A percentile compares a stretch with the other conserved stretches of the same genome.
Evolutionary conservation across 2,113 vertebrate species (phyloP).

Genomic region (Morphnarchus princeps): DNA sequence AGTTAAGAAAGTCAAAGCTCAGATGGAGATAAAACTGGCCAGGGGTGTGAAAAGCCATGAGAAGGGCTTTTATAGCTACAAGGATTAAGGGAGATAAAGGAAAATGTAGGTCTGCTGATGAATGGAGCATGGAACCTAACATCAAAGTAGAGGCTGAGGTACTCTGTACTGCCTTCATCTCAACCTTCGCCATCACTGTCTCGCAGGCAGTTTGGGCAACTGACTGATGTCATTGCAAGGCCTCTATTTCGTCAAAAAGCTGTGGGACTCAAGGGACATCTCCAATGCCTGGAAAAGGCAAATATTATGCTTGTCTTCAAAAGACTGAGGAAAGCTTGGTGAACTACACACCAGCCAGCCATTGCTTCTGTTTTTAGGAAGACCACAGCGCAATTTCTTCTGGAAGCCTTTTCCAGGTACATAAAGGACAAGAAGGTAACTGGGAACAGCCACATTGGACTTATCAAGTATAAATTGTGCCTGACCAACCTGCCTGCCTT

Average conservation of each 20-base stretch:
- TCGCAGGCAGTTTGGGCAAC: neutral
- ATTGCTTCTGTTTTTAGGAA: neutral
- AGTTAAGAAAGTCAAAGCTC: neutral
- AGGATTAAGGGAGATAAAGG: neutral
- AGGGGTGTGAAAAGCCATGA: neutral
- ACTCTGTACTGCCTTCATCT: neutral
- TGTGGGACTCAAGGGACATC: neutral
- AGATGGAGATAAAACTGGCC: neutral
- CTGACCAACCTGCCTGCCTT: neutral
- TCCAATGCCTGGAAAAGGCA: neutral
- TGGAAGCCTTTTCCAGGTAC: neutral
- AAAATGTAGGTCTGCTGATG: neutral
- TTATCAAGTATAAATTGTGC: neutral
- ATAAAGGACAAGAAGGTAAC: too few species aligned
- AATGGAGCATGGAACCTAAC: neutral
- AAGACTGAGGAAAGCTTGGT: neutral
- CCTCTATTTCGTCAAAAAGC: neutral
- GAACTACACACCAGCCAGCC: neutral
- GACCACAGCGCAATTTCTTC: neutral
- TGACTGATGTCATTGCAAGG: neutral
- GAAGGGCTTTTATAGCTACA: neutral
- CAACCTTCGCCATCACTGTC: neutral
- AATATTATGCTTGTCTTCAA: neutral
- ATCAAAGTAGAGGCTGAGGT: neutral
- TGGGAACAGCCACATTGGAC: neutral